Conservation (phyloP, 2,113 vertebrate species). For the Calidris pugnax region DNA sequence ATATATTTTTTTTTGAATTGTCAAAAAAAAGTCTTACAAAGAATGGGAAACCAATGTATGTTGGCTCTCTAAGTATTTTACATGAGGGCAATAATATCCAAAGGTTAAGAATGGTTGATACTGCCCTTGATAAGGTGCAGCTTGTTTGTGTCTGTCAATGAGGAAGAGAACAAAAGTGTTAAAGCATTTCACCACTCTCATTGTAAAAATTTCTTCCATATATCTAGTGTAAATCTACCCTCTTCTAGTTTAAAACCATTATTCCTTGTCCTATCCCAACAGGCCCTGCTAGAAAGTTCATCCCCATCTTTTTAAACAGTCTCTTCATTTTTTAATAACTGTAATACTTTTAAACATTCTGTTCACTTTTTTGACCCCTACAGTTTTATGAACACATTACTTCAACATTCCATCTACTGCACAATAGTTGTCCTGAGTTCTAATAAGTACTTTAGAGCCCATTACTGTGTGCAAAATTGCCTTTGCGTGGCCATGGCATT, state of each 20-base stretch:
- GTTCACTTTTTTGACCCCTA: background rate
- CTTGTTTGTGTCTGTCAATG: background rate
- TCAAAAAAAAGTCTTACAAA: background rate
- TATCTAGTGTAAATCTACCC: background rate
- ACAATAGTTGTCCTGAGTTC: fast-evolving
- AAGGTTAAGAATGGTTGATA: background rate
- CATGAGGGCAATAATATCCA: background rate
- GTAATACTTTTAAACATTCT: background rate
- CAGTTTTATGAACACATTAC: background rate
- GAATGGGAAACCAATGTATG: background rate
- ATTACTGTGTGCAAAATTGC: background rate
- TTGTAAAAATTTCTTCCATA: background rate
- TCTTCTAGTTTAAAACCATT: background rate
- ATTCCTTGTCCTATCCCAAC: background rate
- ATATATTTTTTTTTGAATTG: background rate
- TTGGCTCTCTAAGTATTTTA: background rate
- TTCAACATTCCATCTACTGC: background rate
- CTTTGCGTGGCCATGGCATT: fast-evolving
- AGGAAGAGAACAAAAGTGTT: background rate
- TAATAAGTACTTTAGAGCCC: background rate
- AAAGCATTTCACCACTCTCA: background rate
- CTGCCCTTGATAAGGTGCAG: background rate
- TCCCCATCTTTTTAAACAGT: background rate
- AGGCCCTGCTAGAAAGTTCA: background rate
- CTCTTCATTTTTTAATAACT: background rate